Conservation (phyloP, 2,797 vertebrate species). For the Diglossa cyanea region DNA sequence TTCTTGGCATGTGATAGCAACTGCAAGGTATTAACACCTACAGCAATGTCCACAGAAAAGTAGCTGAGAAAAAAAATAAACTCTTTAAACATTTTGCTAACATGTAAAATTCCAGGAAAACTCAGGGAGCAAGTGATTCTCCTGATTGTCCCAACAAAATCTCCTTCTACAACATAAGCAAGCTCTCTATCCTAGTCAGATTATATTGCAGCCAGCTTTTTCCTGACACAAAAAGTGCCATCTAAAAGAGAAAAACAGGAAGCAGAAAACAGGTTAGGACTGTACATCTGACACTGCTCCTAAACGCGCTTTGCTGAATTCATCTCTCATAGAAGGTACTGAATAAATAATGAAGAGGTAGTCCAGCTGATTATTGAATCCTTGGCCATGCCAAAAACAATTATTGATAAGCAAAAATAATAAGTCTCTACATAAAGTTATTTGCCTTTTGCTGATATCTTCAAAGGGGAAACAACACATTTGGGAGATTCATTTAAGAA, state of each 20-base stretch:
- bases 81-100: neutral
- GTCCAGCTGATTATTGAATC: neutral
- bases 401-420: neutral
- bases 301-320: neutral
- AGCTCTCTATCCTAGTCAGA: neutral
- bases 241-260: neutral
- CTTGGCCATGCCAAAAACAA: neutral
- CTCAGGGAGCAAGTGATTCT: neutral
- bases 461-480: neutral
- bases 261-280: neutral
- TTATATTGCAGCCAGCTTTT: neutral
- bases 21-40: neutral
- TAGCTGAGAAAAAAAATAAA: neutral
- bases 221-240: fast-evolving
- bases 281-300: neutral
- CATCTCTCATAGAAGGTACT: neutral
- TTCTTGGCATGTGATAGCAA: neutral
- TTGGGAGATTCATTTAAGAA: neutral
- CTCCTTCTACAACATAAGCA: neutral
- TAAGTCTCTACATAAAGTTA: neutral
- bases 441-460: neutral
- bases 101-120: neutral
- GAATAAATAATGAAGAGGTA: neutral
- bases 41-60: neutral
- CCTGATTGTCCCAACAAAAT: neutral